Evolutionary conservation across 64 coral and sea anemone species (phyloP).

Genomic region (Stichodactyla helianthus): DNA sequence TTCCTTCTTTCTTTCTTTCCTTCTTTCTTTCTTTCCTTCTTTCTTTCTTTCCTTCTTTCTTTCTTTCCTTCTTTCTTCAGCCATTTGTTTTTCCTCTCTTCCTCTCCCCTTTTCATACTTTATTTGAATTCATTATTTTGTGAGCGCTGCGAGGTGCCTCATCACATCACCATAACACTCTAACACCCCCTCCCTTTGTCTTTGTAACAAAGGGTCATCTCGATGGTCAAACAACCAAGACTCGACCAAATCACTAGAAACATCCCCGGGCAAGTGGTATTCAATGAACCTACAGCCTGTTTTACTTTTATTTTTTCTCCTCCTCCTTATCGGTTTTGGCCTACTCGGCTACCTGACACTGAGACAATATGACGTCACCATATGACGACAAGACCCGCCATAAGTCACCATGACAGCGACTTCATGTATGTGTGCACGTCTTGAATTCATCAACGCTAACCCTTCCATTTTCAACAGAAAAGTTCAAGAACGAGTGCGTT

Average conservation of each 20-base stretch:
- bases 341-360: conserved; percentile 6
- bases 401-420: conserved; percentile 5
- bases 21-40: background rate
- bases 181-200: background rate
- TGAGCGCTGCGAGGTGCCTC: background rate
- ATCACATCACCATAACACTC: background rate
- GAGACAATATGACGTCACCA: conserved; percentile 17
- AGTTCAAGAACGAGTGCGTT: conserved; percentile 84
- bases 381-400: background rate
- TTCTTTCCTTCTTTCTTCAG: background rate
- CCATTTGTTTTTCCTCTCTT: background rate
- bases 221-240: conserved; percentile 16
- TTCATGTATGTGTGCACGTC: background rate
- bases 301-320: conserved; percentile 26
- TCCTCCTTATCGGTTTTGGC: conserved; percentile 21
- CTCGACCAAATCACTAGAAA: conserved; percentile 10
- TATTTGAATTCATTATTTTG: background rate
- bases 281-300: conserved; percentile 10
- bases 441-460: conserved; percentile 8
- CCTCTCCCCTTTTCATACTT: background rate
- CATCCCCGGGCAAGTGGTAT: conserved; percentile 2
- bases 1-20: background rate
- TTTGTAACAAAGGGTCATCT: conserved; percentile 19
- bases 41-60: background rate
- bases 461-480: conserved; percentile 52